Evolutionary conservation across 1,140 invertebrate genomes (phyloP).

Genomic region (Trichonephila clavata): DNA sequence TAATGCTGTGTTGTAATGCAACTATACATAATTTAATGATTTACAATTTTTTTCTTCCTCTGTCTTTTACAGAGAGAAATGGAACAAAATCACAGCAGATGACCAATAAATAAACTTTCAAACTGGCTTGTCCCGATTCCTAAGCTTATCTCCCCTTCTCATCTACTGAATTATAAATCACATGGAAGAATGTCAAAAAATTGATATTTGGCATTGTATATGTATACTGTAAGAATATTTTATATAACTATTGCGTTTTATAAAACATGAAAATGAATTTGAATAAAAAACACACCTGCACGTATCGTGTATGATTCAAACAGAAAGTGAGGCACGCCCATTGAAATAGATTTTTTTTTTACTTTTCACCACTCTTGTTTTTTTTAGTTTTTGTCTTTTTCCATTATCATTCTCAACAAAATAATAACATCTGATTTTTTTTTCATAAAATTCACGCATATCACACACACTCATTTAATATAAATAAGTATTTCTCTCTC

Average conservation of each 20-base stretch:
- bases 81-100: too few species aligned
- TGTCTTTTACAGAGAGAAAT: too few species aligned
- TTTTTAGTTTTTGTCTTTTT: neutral
- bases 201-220: neutral
- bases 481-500: too few species aligned
- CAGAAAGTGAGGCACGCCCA: conserved; percentile 37
- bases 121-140: too few species aligned
- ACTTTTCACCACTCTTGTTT: neutral
- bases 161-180: conserved; percentile 9
- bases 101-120: too few species aligned
- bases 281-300: neutral
- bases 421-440: neutral
- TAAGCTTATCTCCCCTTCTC: too few species aligned
- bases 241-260: neutral
- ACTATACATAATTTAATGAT: too few species aligned
- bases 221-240: neutral
- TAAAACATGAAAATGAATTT: conserved; percentile 6
- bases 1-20: too few species aligned
- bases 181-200: neutral
- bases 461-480: neutral
- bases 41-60: too few species aligned
- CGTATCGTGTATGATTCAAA: conserved; percentile 38
- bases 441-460: conserved; percentile 11
- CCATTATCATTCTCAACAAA: neutral
- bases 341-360: conserved; percentile 1